These are phyloP conservation scores for Neofelis nebulosa DNA, from an alignment of 2,113 vertebrate species.

Conservation along the genomic window DNA sequence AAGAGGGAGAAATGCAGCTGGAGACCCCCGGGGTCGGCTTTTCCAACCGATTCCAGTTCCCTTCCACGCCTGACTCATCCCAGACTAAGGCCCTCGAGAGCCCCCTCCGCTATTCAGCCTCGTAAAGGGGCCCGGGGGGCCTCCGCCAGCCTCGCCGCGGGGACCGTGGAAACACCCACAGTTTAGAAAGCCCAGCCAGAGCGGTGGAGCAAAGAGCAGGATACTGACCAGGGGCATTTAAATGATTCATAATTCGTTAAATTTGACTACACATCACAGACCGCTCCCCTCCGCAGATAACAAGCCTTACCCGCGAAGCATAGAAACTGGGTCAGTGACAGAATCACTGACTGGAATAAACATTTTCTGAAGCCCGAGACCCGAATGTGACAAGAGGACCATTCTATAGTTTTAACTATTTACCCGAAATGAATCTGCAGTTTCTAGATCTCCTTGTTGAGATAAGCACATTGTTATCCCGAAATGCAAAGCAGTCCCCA, in stretches of 20 bases:
- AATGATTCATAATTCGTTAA: rapidly evolving
- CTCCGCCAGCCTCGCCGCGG: rapidly evolving
- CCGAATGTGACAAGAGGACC: not conserved
- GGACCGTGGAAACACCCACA: too few relatives aligned
- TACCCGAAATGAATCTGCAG: not conserved
- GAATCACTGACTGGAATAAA: not conserved
- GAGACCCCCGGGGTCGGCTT: not conserved
- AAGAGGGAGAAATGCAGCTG: not conserved
- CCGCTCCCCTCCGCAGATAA: not conserved
- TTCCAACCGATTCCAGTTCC: not conserved
- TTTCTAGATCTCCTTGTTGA: not conserved
- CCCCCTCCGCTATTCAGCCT: not conserved
- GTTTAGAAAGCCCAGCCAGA: not conserved
- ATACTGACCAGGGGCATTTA: rapidly evolving
- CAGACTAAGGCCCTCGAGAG: not conserved
- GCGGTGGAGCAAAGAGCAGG: rapidly evolving
- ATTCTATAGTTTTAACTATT: not conserved
- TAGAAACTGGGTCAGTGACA: not conserved
- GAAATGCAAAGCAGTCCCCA: not conserved
- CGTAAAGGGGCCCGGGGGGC: rapidly evolving
- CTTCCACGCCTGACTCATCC: not conserved
- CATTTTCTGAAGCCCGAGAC: not conserved
- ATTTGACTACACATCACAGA: rapidly evolving
- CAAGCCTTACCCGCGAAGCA: not conserved
- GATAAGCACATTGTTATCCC: not conserved